Base-by-base conservation (phyloP, 2,113 vertebrate species). In the Tachycineta bicolor region DNA sequence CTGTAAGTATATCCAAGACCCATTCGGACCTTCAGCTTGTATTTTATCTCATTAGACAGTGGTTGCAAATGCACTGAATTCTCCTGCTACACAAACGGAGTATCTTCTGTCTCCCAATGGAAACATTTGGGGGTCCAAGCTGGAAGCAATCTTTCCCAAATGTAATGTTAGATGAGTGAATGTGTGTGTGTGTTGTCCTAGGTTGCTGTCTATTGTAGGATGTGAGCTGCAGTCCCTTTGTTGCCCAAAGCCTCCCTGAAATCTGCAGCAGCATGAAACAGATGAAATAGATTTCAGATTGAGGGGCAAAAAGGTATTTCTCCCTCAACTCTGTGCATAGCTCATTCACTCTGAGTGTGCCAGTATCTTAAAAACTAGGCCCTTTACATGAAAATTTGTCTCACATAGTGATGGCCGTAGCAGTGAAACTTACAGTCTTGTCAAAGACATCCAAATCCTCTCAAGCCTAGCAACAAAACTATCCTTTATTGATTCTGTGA, bases 401-500 rank as follows among this genome's bases (percentile, higher is more conserved):
- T 77, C 47, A 75, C 8, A 12, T 3, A 47, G 17, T 20, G 24
- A 56, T 29, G 46, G 13, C 15, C 23, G 68, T 34, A 63, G 9
- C 49, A 78, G 21, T 56, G 50, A 75, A 93, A 85, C 58, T 17
- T 49, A 90, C 64, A 90, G 31, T 2, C 26, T 55, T 89, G 50
- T 82, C 64, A 56, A 16, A 75, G 43, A 37, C n/a, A 49, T 67
- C 13, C 47, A 95, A 70, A 74, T 60, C 21, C 53, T 82, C 44
- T 69, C 78, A 87, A 87, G 13, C 59, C 60, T 93, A 56, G 91
- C 59, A 89, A 95, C 59, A 52, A 79, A 67, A 96, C 34, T 67
- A 85, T 86, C 16, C 44, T 49, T 69, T 70, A 81, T 78, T 84
- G 88, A 93, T 80, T 88, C 2, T 70, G 16, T 34, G 0, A 75